Conservation (phyloP, 2,797 vertebrate genomes). For the Sebastes matsubarae region DNA sequence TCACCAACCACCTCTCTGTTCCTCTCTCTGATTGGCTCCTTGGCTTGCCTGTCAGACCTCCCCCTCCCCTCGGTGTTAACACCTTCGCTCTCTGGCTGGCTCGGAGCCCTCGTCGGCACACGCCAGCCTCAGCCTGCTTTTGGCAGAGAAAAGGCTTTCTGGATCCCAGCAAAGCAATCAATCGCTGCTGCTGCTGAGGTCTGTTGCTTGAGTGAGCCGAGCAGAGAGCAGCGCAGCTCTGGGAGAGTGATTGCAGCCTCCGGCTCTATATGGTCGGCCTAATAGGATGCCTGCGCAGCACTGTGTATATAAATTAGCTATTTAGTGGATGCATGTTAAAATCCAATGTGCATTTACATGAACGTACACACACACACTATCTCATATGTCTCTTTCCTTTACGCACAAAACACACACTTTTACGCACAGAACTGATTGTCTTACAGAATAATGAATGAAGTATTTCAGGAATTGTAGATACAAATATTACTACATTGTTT, state of each 20-base stretch:
- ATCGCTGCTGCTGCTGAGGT: conserved; percentile 82
- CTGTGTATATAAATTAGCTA: conserved; percentile 83
- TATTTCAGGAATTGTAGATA: background rate
- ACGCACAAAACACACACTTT: background rate
- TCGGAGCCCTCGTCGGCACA: conserved; percentile 74
- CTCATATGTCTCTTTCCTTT: background rate
- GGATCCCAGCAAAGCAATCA: conserved; percentile 85
- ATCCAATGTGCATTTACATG: conserved; percentile 59
- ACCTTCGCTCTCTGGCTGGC: conserved; percentile 79
- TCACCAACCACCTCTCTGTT: background rate
- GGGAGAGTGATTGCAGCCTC: conserved; percentile 81
- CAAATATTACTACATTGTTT: background rate
- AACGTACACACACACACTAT: conserved; percentile 26
- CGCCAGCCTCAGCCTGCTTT: conserved; percentile 75
- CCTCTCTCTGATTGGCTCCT: conserved; percentile 64
- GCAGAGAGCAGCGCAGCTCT: conserved; percentile 61
- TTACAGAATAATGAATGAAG: background rate
- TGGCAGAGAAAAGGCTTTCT: conserved; percentile 82
- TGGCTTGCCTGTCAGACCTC: conserved; percentile 64
- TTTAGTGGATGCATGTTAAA: conserved; percentile 76
- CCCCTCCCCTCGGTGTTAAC: conserved; percentile 72
- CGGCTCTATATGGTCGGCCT: conserved; percentile 72
- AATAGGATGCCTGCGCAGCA: conserved; percentile 81
- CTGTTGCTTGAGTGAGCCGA: conserved; percentile 78
- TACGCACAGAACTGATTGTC: background rate